Base-by-base conservation (phyloP, 2,797 vertebrate species). In the Clarias laeviceps region DNA sequence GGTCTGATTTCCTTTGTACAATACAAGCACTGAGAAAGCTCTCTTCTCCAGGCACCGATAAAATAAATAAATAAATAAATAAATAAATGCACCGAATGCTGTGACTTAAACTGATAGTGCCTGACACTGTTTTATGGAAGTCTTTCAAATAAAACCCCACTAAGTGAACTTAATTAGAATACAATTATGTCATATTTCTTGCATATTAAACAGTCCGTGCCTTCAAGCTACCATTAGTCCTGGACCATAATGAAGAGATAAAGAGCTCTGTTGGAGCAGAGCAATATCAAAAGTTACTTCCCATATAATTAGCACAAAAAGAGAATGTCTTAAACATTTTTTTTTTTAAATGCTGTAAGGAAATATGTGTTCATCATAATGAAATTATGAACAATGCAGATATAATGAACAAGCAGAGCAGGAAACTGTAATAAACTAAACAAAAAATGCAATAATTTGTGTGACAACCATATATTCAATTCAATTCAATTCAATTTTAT, bases 1-100 rank as follows among this genome's bases (percentile, higher is more conserved):
- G 85, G 73, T 86, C 66, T 64, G 81, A 87, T 86, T 86, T 86
- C 68, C 79, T 84, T 65, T 27, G 64, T 64, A 83, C 40, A 45
- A 84, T 82, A 82, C 66, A 70, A 74, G 86, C 65, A 73, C 77
- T 70, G 78, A 62, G 22, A 83, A 82, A 87, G 76, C 76, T 61
- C 74, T 27, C 65, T n/a, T 40, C 74, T 34, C 65, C 32, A 72
- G 62, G 45, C 74, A 87, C 45, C 65, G 62, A 59, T 68, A 85
- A 84, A 40, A 37, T 37, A 37, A 37, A 37, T 37, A 40, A 50
- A 12, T 5, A 50, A 50, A 45, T 8, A 45, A 45, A 61, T 68
- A 85, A 85, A 59, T 64, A 83, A 68, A 2, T 9, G 1, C 24
- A 79, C 18, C 1, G 45, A 69, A 83, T 73, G 81, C 40, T 66